A percentile compares a stretch with the other conserved stretches of the same genome.
phyloP scores from a whole-genome alignment of 2,113 vertebrate species.

The Oryctolagus cuniculus region DNA sequence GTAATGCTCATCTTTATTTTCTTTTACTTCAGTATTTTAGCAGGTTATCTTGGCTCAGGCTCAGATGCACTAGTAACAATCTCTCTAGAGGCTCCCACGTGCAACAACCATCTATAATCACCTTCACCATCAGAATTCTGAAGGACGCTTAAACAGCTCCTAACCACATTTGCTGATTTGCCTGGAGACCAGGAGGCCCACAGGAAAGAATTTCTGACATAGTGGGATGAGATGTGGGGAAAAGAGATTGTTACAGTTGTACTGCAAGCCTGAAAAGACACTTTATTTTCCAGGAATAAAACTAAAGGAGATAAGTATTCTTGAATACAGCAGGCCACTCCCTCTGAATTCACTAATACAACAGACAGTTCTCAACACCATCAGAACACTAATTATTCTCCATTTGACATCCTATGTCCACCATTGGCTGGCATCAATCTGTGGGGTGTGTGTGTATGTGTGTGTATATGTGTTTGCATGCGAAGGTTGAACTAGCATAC shows the following conservation, averaged over 20 bases:
- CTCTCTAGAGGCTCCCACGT: constrained; percentile 10
- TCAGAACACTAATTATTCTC: not conserved
- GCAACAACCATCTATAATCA: not conserved
- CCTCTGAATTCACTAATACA: not conserved
- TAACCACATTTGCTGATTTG: constrained; percentile 42
- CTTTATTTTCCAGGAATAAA: not conserved
- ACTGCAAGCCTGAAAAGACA: not conserved
- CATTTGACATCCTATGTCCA: not conserved
- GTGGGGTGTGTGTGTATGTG: too few species aligned
- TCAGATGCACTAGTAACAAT: not conserved
- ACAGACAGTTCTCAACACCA: not conserved
- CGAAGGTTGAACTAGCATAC: not conserved
- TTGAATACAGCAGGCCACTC: not conserved
- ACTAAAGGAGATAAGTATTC: not conserved
- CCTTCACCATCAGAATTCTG: constrained; percentile 32
- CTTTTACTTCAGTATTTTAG: constrained; percentile 61
- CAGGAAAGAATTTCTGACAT: constrained; percentile 57
- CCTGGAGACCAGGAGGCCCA: not conserved
- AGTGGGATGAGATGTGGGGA: not conserved
- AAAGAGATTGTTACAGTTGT: not conserved
- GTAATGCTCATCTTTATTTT: constrained; percentile 63
- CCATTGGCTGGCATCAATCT: not conserved
- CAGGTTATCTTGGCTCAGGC: constrained; percentile 46
- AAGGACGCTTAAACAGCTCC: constrained; percentile 42
- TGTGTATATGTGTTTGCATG: not conserved